These are phyloP conservation scores for Poeciliopsis prolifica DNA, from an alignment of 2,113 vertebrate species.

Conservation along the genomic window DNA sequence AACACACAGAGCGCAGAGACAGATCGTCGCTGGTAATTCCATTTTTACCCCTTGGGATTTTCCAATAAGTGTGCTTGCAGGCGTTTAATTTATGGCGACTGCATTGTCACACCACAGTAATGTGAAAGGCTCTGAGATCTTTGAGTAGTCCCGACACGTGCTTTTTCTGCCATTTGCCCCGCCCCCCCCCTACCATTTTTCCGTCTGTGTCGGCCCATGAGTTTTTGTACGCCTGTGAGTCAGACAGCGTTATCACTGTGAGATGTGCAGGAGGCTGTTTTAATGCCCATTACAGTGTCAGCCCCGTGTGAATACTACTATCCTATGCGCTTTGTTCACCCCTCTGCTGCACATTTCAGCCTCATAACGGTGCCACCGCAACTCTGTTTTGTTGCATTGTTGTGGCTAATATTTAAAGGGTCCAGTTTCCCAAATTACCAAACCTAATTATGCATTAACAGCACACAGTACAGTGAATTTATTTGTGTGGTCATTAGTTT, in stretches of 20 bases:
- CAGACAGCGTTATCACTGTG: constrained; percentile 24
- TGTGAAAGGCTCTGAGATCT: constrained; percentile 53
- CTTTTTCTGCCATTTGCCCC: constrained; percentile 40
- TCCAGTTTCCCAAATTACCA: background rate
- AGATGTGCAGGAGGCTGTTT: constrained; percentile 40
- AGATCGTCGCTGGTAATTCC: constrained; percentile 77
- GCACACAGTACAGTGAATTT: background rate
- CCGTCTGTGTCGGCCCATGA: constrained; percentile 17
- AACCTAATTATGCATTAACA: background rate
- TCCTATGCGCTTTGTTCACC: constrained; percentile 18
- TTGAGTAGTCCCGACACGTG: constrained; percentile 50
- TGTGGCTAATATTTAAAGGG: constrained; percentile 2
- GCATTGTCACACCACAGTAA: constrained; percentile 46
- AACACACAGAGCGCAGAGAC: constrained; percentile 59
- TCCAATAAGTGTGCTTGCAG: constrained; percentile 72
- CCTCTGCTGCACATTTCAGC: constrained; percentile 14
- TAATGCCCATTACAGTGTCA: constrained; percentile 49
- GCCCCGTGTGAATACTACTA: constrained; percentile 29
- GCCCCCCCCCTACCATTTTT: background rate
- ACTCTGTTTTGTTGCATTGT: constrained; percentile 18
- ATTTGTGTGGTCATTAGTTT: background rate
- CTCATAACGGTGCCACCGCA: background rate
- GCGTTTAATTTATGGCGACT: constrained; percentile 75
- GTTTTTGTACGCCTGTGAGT: constrained; percentile 22
- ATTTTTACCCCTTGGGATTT: constrained; percentile 77